Conservation (phyloP, 2,888 invertebrate species). For the Acleris laterana region DNA sequence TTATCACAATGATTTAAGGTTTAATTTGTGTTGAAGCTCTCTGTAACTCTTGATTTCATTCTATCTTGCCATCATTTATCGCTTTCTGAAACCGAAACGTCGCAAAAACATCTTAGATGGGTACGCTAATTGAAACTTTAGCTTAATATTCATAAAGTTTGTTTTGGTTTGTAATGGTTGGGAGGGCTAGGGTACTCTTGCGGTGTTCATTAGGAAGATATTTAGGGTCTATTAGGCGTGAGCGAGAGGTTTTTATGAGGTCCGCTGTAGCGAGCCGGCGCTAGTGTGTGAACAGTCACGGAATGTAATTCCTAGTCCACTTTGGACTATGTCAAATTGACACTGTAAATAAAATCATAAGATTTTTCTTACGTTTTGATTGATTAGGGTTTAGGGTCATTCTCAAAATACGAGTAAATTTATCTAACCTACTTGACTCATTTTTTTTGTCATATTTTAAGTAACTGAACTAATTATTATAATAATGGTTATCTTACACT, state of each 20-base stretch:
- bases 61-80: slow-evolving; percentile 70
- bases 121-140: slow-evolving; percentile 44
- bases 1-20: slow-evolving; percentile 49
- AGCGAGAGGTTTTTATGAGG: slow-evolving; percentile 51
- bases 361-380: too few relatives aligned
- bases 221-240: slow-evolving; percentile 63
- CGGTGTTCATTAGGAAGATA: slow-evolving; percentile 64
- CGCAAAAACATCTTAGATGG: slow-evolving; percentile 42
- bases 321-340: too few relatives aligned
- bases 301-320: too few relatives aligned
- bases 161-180: slow-evolving; percentile 39
- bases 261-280: slow-evolving; percentile 13
- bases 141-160: slow-evolving; percentile 37
- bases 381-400: too few relatives aligned
- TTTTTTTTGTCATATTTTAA: too few relatives aligned
- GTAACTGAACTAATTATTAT: too few relatives aligned
- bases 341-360: too few relatives aligned
- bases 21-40: slow-evolving; percentile 53
- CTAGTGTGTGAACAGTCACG: too few relatives aligned
- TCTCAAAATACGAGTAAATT: too few relatives aligned
- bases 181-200: slow-evolving; percentile 52
- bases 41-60: slow-evolving; percentile 67
- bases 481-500: too few relatives aligned
- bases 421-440: too few relatives aligned
- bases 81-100: slow-evolving; percentile 45